A percentile compares a stretch with the other conserved stretches of the same genome.
These are phyloP conservation scores for Strigamia crassipes DNA, from an alignment of 2,888 invertebrate genomes.

Conservation along the genomic window DNA sequence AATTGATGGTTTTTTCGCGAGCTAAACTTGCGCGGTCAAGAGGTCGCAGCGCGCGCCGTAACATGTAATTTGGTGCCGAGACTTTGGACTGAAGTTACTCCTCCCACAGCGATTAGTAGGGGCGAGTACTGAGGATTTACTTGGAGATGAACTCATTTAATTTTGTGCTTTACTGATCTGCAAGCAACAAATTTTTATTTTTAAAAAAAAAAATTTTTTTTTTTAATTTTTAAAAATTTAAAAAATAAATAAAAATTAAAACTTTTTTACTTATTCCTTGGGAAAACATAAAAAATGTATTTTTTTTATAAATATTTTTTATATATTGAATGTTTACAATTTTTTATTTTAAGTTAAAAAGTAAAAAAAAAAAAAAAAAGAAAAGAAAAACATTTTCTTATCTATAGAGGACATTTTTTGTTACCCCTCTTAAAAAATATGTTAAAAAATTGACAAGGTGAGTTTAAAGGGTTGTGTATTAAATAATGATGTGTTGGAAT, in stretches of 20 bases:
- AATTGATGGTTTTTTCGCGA: not conserved
- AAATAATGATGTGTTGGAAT: slow-evolving; percentile 4
- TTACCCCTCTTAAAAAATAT: not conserved
- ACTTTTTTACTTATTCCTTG: too few relatives aligned
- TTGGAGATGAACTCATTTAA: not conserved
- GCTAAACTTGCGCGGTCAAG: not conserved
- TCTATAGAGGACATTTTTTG: not conserved
- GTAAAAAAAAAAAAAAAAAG: too few relatives aligned
- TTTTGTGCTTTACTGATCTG: not conserved
- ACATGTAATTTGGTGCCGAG: not conserved
- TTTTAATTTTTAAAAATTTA: too few relatives aligned
- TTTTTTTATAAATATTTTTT: not conserved
- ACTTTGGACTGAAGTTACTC: not conserved
- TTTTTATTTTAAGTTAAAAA: too few relatives aligned
- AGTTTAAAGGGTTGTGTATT: not conserved
- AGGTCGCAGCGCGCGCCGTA: not conserved
- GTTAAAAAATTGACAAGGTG: not conserved
- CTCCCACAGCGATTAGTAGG: not conserved
- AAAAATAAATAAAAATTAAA: too few relatives aligned
- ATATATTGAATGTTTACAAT: too few relatives aligned
- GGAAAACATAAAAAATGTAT: not conserved
- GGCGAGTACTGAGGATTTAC: not conserved
- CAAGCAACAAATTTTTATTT: not conserved
- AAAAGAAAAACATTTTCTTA: not conserved
- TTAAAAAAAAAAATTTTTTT: too few relatives aligned